Conservation (phyloP, 1,140 invertebrate genomes). For the Lepidurus arcticus region DNA sequence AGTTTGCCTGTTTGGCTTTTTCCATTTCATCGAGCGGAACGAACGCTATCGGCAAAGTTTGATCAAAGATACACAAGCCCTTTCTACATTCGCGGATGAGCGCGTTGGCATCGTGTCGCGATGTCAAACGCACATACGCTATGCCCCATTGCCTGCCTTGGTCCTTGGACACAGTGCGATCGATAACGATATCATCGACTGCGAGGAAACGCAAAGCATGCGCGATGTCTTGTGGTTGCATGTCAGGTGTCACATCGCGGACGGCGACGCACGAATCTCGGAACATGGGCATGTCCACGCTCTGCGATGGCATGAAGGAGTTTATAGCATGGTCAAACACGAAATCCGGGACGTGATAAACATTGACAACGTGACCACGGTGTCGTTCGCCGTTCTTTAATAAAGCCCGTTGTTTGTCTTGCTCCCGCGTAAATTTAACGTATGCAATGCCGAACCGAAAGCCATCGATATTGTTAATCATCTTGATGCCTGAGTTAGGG, state of each 20-base stretch:
- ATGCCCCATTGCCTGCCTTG: conserved; percentile 19
- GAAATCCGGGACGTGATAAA: conserved; percentile 29
- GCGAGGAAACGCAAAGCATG: conserved; percentile 24
- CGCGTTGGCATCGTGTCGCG: conserved; percentile 26
- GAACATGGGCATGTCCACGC: conserved; percentile 14
- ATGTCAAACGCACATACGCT: conserved; percentile 31
- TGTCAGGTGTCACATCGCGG: conserved; percentile 32
- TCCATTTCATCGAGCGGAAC: conserved; percentile 19
- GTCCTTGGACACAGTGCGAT: background rate
- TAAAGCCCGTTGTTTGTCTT: conserved; percentile 63
- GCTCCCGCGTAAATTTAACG: conserved; percentile 62
- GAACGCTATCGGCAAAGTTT: background rate
- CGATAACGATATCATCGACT: conserved; percentile 28
- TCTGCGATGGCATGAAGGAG: background rate
- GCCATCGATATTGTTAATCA: conserved; percentile 72
- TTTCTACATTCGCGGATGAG: conserved; percentile 2
- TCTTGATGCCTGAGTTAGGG: conserved; percentile 73
- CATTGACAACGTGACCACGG: background rate
- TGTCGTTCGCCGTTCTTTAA: conserved; percentile 48
- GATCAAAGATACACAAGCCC: conserved; percentile 16
- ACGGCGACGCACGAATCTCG: conserved; percentile 25
- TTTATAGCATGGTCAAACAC: conserved; percentile 31
- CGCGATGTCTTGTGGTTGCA: conserved; percentile 3
- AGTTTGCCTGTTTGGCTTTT: conserved; percentile 6
- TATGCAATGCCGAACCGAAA: conserved; percentile 70